Evolutionary conservation across 2,888 invertebrate genomes (phyloP).

Genomic region (Aphodius granarius): DNA sequence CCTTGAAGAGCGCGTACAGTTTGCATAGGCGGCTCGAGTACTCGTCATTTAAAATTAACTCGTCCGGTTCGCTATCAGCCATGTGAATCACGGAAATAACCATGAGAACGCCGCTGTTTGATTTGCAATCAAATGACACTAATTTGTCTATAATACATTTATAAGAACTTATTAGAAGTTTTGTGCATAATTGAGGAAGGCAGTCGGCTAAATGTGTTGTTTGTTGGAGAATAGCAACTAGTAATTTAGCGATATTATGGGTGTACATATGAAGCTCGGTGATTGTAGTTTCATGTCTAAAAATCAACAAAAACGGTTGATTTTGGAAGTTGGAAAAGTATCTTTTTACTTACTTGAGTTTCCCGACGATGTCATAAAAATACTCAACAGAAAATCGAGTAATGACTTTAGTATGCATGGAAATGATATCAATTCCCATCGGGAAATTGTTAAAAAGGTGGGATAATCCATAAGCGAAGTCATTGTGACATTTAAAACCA

Average conservation of each 20-base stretch:
- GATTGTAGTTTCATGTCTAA: slow-evolving; percentile 15
- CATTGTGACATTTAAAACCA: slow-evolving; percentile 13
- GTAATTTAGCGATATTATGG: slow-evolving; percentile 53
- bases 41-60: slow-evolving; percentile 20
- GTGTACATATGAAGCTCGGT: slow-evolving; percentile 47
- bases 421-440: slow-evolving; percentile 32
- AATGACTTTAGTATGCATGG: slow-evolving; percentile 27
- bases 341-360: slow-evolving; percentile 31
- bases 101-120: slow-evolving; percentile 62
- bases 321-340: not conserved
- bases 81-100: slow-evolving; percentile 55
- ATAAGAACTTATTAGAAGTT: slow-evolving; percentile 34
- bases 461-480: slow-evolving; percentile 22
- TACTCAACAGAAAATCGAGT: slow-evolving; percentile 28
- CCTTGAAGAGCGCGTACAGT: slow-evolving; percentile 30
- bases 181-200: slow-evolving; percentile 26
- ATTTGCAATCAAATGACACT: slow-evolving; percentile 67
- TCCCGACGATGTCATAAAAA: slow-evolving; percentile 26
- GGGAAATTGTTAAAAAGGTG: slow-evolving; percentile 35
- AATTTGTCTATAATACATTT: slow-evolving; percentile 51
- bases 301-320: not conserved
- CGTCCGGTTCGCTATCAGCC: slow-evolving; percentile 36
- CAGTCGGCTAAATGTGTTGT: slow-evolving; percentile 39
- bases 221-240: slow-evolving; percentile 51
- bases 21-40: not conserved